A percentile compares a stretch with the other conserved stretches of the same genome.
These are phyloP conservation scores for Megaceryle maxima DNA, from an alignment of 2,113 vertebrate genomes.

Conservation along the genomic window DNA sequence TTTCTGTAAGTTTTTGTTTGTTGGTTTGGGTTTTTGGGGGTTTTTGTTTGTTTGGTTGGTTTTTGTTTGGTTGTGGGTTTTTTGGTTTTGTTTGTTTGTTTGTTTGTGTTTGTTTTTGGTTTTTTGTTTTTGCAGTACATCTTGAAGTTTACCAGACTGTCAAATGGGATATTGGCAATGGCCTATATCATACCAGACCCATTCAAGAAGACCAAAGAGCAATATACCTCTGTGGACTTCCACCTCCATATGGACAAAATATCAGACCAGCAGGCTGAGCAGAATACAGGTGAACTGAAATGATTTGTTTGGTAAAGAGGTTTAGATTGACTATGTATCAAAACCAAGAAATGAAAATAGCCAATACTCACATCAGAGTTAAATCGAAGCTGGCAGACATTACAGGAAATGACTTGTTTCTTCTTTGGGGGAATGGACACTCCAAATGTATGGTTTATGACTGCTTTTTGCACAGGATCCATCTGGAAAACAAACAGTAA, in stretches of 20 bases:
- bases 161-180: not conserved
- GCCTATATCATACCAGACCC: not conserved
- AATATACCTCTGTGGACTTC: not conserved
- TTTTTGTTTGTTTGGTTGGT: no score
- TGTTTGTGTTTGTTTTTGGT: not conserved
- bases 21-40: no score
- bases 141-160: not conserved
- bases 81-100: no score
- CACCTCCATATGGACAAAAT: not conserved
- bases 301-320: not conserved
- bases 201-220: not conserved
- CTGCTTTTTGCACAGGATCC: constrained; percentile 99
- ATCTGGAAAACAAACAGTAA: constrained; percentile 83
- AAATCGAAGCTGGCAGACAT: constrained; percentile 95
- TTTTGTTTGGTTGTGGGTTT: no score
- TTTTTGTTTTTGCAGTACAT: not conserved
- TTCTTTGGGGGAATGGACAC: constrained; percentile 92
- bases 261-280: not conserved
- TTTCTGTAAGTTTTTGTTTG: no score
- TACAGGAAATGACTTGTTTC: constrained; percentile 95
- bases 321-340: not conserved
- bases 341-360: not conserved
- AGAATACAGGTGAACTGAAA: not conserved
- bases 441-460: constrained; percentile 98
- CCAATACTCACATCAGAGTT: constrained; percentile 93